Conservation (phyloP, 37 sponge, comb jelly and placozoan species). For the Diacarnus erythraeanus region DNA sequence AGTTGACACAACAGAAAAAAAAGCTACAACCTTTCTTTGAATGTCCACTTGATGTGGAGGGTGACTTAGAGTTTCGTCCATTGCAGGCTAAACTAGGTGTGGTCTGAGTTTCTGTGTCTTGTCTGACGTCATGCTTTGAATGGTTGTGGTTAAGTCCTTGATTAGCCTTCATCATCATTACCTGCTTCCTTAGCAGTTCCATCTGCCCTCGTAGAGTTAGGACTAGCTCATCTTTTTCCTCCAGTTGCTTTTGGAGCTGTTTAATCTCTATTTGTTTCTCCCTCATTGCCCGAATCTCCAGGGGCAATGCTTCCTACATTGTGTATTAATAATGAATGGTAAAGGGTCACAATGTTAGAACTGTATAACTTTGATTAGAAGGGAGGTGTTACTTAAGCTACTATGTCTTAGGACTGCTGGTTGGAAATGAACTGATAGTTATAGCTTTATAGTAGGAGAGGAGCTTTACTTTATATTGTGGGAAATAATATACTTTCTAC, state of each 20-base stretch:
- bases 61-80: background rate
- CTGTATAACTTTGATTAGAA: too few species aligned
- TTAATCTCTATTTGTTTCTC: conserved; percentile 24
- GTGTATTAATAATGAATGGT: too few species aligned
- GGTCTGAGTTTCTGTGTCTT: conserved; percentile 13
- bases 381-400: too few species aligned
- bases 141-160: background rate
- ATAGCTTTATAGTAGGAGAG: too few species aligned
- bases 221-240: conserved; percentile 27
- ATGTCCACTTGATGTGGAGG: background rate
- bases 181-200: conserved; percentile 30
- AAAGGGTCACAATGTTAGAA: too few species aligned
- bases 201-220: conserved; percentile 10
- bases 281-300: conserved; percentile 30
- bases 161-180: conserved; percentile 18
- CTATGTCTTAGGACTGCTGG: too few species aligned
- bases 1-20: too few species aligned
- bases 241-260: conserved; percentile 4
- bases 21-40: background rate
- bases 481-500: too few species aligned
- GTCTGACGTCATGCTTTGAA: background rate
- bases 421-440: too few species aligned
- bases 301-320: conserved; percentile 34
- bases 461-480: too few species aligned
- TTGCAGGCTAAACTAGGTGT: background rate